Base-by-base conservation (phyloP, 2,797 vertebrate genomes). In the Melanogrammus aeglefinus region DNA sequence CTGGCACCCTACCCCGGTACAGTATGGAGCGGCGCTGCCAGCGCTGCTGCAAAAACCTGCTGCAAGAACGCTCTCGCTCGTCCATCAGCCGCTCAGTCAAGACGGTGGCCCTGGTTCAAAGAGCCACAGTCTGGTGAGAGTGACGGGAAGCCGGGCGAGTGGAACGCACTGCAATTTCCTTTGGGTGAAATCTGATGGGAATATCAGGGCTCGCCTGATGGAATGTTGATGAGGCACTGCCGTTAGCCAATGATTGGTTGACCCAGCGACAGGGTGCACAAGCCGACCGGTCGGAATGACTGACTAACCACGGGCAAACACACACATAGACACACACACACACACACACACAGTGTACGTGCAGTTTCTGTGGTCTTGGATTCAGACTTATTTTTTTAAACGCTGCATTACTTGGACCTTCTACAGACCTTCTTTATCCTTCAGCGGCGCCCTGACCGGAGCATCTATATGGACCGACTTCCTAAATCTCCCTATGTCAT, bases 41-140 rank as follows among this genome's bases (percentile, higher is more conserved):
- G 80, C 81, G 12, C 77, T 57, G 35, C 35, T 36, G 35, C 76
- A 76, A 76, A 83, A 83, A 76, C 81, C 80, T 77, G 44, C 44
- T 47, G 44, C 35, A 39, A 80, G 66, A 27, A 76, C 83, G 81
- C 44, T 24, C 12, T 1, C 36, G 82, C 36, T 78, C 81, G 85
- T 89, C 85, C 84, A 84, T 88, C 86, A 92, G 78, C 7, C 83
- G 82, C 86, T 88, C 66, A 83, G 76, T 77, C 80, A 1, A 39
- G 84, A 75, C 80, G 29, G n/a, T 6, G 69, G 75, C 6, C 35
- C 73, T 51, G 39, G 88, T 83, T 74, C 84, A 72, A 77, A 82
- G 76, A 81, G 73, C 82, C 39, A 51, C 44, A 14, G 79, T 72
- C 79, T 57, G 2, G 71, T 38, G 72, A 78, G 71, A 38, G 35